Evolutionary conservation across 2,797 vertebrate genomes (phyloP).

Genomic region (Cossypha niveicapilla): DNA sequence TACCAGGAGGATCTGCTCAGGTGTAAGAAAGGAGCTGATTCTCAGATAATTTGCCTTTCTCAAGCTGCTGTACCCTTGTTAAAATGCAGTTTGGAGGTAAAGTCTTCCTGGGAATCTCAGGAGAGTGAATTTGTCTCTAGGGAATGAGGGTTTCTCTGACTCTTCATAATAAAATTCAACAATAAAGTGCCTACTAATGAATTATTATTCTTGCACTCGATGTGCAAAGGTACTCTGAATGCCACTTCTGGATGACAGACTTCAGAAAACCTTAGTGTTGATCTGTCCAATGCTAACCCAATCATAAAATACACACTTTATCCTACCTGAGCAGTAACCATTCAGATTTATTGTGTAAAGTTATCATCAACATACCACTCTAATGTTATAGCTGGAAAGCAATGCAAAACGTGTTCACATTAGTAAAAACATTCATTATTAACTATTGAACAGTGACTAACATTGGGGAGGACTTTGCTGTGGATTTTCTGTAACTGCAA

Average conservation of each 20-base stretch:
- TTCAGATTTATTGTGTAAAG: background rate
- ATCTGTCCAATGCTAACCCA: background rate
- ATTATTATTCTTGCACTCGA: background rate
- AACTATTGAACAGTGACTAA: background rate
- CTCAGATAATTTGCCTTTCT: background rate
- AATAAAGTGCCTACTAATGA: background rate
- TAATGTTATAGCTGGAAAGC: background rate
- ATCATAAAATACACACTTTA: rapidly evolving
- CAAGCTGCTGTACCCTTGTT: background rate
- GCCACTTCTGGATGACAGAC: background rate
- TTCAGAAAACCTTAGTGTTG: background rate
- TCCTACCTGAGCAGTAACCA: background rate
- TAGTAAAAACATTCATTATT: background rate
- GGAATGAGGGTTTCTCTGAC: background rate
- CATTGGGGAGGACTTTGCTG: background rate
- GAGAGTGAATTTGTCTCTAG: background rate
- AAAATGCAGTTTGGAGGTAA: background rate
- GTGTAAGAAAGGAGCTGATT: background rate
- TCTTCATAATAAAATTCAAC: background rate
- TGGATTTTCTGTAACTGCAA: background rate
- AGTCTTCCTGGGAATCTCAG: background rate
- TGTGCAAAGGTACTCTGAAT: background rate
- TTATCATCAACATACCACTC: background rate
- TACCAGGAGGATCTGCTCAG: background rate
- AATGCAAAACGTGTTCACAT: background rate